Evolutionary conservation across 2,888 invertebrate species (phyloP), one percentile per base, ranked within the genome.

Genomic region (Lomographa bimaculata): DNA sequence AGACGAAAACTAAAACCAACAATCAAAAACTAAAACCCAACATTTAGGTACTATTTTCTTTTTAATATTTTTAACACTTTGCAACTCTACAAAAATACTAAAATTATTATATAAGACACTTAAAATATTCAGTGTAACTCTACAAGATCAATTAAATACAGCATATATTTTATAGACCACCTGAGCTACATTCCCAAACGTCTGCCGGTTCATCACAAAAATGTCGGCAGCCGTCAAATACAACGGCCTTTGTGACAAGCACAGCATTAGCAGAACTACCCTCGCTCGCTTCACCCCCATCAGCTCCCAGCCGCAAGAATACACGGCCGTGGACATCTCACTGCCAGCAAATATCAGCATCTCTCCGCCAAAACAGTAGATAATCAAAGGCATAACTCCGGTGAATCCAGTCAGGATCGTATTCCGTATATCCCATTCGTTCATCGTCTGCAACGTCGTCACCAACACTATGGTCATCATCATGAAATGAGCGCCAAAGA

Each of bases 361-460:
- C 40, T 79, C 79, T 0, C 79, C 79, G 0, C 79, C 79, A 19
- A 79, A 79, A 48, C 79, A 79, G 44, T 79, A 79, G 16, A 79
- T 58, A 26, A 77, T 64, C 42, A 79, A 43, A 0, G 79, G 79
- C 56, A 73, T 57, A 5, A 71, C 63, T 4, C 71, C 78, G 0
- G 79, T 75, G 0, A 59, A 54, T 1, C 68, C 74, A 0, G 79
- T 70, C 23, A 79, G 29, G 17, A 76, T 57, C 0, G 79, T 74
- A 39, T 77, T 79, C 12, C 69, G 60, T 1, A 72, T 29, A 28
- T 72, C 67, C 79, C 79, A 78, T 1, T 61, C 61, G 25, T 69
- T 72, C 52, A 78, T 53, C 1, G 79, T 79, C 43, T 78, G 78
- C 27, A 79, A 37, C 0, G 79, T 79, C 1, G 79, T 75, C 16